These are phyloP conservation scores for Glyphotaelius pellucidus DNA, from an alignment of 2,888 invertebrate genomes.

Conservation along the genomic window DNA sequence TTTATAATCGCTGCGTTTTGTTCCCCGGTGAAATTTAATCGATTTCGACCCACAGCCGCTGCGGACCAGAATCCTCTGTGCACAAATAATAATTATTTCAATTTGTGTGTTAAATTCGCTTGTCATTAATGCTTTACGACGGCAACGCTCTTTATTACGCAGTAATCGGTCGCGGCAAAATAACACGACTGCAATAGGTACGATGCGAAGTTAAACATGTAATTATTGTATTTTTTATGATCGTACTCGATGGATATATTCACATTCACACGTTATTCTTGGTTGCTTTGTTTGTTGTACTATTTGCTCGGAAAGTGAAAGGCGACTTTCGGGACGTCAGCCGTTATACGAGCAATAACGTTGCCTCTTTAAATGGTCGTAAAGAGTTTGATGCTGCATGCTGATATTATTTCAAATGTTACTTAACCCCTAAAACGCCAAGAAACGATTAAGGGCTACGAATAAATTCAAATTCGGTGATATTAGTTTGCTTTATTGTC, in stretches of 20 bases:
- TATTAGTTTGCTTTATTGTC: too few species aligned
- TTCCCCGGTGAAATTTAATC: constrained; percentile 46
- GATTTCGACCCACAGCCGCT: constrained; percentile 28
- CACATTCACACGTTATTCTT: constrained; percentile 3
- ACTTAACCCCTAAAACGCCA: too few species aligned
- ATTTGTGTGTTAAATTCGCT: constrained; percentile 7
- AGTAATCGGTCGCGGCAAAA: not conserved
- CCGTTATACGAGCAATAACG: constrained; percentile 4
- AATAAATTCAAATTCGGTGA: too few species aligned
- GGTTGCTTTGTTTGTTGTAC: not conserved
- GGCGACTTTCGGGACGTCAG: not conserved
- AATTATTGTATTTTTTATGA: not conserved
- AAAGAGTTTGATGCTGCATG: not conserved
- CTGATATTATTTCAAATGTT: not conserved
- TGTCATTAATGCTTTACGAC: constrained; percentile 21
- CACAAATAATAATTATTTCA: constrained; percentile 20
- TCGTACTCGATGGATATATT: not conserved
- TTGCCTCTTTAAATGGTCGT: not conserved
- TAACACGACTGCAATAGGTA: not conserved
- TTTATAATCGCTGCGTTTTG: constrained; percentile 41
- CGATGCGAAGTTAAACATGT: not conserved
- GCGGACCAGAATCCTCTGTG: not conserved
- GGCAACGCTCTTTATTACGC: not conserved
- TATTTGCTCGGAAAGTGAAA: constrained; percentile 30
- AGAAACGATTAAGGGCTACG: too few species aligned